phyloP scores from a whole-genome alignment of 2,113 vertebrate genomes.

The Trochalopteron elliotii region DNA sequence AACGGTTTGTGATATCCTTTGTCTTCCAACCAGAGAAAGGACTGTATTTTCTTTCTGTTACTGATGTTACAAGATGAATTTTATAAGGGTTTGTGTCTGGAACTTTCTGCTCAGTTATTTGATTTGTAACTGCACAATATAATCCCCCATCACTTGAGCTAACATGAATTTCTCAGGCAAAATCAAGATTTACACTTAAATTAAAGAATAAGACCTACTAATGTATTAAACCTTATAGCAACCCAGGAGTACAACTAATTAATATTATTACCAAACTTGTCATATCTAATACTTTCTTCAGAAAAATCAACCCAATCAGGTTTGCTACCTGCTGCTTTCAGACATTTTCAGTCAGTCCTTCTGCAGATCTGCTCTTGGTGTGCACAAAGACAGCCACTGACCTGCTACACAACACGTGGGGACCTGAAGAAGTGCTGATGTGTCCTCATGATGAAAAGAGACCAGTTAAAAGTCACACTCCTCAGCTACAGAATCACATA shows the following conservation, averaged over 20 bases:
- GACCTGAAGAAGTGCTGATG: background rate
- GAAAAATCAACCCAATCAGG: background rate
- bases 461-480: background rate
- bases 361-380: background rate
- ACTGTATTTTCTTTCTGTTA: background rate
- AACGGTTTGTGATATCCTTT: background rate
- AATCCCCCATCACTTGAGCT: background rate
- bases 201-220: background rate
- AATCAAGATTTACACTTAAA: background rate
- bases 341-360: background rate
- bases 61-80: background rate
- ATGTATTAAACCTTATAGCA: background rate
- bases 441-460: background rate
- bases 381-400: background rate
- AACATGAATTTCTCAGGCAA: background rate
- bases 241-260: background rate
- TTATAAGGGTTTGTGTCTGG: background rate
- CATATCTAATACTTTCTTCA: background rate
- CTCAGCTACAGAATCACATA: background rate
- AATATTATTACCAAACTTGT: background rate
- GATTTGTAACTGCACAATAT: background rate
- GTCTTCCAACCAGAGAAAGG: background rate
- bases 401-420: accelerated
- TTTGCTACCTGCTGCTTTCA: background rate
- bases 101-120: background rate